Evolutionary conservation across 1,140 invertebrate species (phyloP).

Genomic region (Ctenoplectra terminalis): DNA sequence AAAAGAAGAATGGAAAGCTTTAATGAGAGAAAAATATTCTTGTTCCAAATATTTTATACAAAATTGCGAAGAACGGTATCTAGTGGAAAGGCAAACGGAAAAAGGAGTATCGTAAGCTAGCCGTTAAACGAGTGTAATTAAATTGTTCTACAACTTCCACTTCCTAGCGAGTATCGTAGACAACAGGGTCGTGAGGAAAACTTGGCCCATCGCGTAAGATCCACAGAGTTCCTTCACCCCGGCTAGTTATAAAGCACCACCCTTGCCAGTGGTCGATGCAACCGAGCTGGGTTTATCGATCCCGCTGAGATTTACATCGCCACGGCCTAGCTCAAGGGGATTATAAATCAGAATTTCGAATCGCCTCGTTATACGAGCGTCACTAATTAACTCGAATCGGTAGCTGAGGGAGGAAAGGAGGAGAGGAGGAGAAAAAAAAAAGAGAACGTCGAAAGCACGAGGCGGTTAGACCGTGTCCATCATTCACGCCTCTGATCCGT

Average conservation of each 20-base stretch:
- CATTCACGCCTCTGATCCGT: constrained; percentile 5
- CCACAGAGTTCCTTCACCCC: constrained; percentile 80
- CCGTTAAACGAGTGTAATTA: constrained; percentile 8
- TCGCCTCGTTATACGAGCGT: constrained; percentile 41
- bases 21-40: not conserved
- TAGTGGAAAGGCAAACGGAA: not conserved
- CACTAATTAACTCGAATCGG: constrained; percentile 43
- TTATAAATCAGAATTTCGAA: constrained; percentile 75
- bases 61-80: not conserved
- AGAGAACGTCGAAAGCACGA: not conserved
- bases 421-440: not conserved
- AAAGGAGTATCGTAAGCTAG: not conserved
- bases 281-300: constrained; percentile 75
- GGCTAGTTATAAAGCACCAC: constrained; percentile 74
- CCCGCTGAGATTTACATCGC: constrained; percentile 76
- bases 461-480: constrained; percentile 27
- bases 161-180: constrained; percentile 23
- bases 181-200: constrained; percentile 48
- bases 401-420: too few species aligned
- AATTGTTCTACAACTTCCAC: constrained; percentile 15
- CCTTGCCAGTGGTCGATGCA: constrained; percentile 66
- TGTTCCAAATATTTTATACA: not conserved
- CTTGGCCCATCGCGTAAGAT: constrained; percentile 65
- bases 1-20: too few species aligned
- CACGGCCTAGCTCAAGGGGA: constrained; percentile 65